Base-by-base conservation (phyloP, 1,140 invertebrate species). In the Nomia melanderi region DNA sequence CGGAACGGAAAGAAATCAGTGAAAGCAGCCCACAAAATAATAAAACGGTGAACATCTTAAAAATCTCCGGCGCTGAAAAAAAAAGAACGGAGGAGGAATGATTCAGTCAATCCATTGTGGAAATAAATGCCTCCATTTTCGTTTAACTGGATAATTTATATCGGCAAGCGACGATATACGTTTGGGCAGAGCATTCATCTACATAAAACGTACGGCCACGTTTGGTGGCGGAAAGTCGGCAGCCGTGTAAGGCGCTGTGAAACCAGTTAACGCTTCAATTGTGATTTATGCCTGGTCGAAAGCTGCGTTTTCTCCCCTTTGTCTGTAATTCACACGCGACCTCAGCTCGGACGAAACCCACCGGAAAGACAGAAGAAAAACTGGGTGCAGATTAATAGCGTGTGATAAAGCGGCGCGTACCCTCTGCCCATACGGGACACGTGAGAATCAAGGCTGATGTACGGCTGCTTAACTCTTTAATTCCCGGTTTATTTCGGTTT, bases 241-340 rank as follows among this genome's bases (percentile, higher is more conserved):
- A 64, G 33, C 36, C 65, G 39, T 53, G 31, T 62, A 62, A 44
- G 39, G 66, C 75, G 29, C 27, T 73, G 67, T 60, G 77, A 73
- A 78, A 78, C 69, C 65, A 73, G 69, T 78, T 78, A 78, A 65
- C 67, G 62, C 65, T 65, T 70, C 70, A 66, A 72, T 73, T 69
- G 63, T 78, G 62, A 78, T 78, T 66, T 66, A 73, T 62, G 66
- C 50, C 31, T 25, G 66, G 36, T 71, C 60, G 59, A 47, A 59
- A 62, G 70, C 62, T 31, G 44, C 62, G 63, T 59, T 66, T 31
- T 65, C 57, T 76, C 39, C n/a, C 53, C 41, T 67, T 56, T 66
- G 63, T 47, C 36, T 29, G 54, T 60, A 36, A 56, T 36, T 54
- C 63, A 44, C 39, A 62, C 59, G 59, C 59, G 59, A 62, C 59